Percentiles rank a stretch among this genome's conserved stretches.
Evolutionary conservation across 2,888 invertebrate genomes (phyloP).

Genomic region (Quadroppia sp.): DNA sequence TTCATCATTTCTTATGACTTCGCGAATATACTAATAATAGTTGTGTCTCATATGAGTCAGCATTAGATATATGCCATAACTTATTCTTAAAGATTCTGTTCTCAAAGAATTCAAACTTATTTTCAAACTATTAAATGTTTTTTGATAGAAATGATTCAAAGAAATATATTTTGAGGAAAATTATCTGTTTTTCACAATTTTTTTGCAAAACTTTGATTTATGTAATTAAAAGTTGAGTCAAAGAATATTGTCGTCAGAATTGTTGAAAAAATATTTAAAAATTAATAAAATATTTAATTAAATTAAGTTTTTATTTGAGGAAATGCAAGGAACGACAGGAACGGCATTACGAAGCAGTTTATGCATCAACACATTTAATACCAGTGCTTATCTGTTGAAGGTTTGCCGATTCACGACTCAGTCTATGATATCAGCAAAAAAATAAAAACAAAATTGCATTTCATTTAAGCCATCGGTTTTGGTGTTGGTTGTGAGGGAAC

Average conservation of each 20-base stretch:
- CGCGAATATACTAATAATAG: too few species aligned
- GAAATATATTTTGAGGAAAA: too few species aligned
- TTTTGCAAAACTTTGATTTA: too few species aligned
- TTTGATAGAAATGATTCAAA: too few species aligned
- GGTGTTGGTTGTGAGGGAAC: background rate
- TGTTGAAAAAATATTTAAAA: background rate
- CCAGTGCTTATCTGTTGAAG: conserved; percentile 8
- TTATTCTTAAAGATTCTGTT: too few species aligned
- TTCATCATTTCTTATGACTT: too few species aligned
- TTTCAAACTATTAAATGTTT: too few species aligned
- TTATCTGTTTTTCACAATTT: too few species aligned
- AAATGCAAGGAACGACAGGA: conserved; percentile 13
- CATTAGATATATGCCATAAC: too few species aligned
- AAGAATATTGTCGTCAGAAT: background rate
- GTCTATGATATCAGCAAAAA: conserved; percentile 32
- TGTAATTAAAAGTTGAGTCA: conserved; percentile 23
- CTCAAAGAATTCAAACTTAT: too few species aligned
- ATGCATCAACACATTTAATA: conserved; percentile 21
- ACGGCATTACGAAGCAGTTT: conserved; percentile 23
- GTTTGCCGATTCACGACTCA: conserved; percentile 32
- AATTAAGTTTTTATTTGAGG: conserved; percentile 9
- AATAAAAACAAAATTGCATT: conserved; percentile 17
- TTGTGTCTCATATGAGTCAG: too few species aligned
- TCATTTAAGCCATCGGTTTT: conserved; percentile 9
- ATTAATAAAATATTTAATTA: conserved; percentile 5